These are phyloP conservation scores for Lucinisca nassula DNA, from an alignment of 2,888 invertebrate genomes.

Conservation along the genomic window DNA sequence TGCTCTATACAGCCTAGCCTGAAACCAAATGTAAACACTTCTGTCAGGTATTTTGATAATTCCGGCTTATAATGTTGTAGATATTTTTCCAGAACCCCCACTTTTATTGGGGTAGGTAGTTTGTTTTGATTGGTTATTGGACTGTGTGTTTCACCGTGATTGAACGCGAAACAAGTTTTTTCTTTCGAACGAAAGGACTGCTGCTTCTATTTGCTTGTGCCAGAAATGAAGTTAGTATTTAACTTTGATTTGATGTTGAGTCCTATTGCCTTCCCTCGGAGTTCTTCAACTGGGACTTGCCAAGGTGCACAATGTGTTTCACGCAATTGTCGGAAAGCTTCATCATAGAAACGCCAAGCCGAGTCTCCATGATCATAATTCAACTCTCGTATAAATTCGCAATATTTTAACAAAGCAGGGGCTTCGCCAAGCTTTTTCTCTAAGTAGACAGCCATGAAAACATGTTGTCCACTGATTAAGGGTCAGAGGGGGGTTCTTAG, in stretches of 20 bases:
- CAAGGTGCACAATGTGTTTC: background rate
- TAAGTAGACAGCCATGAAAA: conserved; percentile 13
- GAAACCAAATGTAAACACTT: conserved; percentile 8
- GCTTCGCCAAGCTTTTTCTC: conserved; percentile 13
- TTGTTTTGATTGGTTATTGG: background rate
- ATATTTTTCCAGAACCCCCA: background rate
- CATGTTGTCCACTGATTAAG: conserved; percentile 29
- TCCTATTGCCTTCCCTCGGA: background rate
- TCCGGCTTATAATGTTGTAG: background rate
- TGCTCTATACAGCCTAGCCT: background rate
- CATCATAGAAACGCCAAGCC: conserved; percentile 13
- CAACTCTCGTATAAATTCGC: background rate
- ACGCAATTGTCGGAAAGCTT: background rate
- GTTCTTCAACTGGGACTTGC: conserved; percentile 8
- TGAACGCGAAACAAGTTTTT: background rate
- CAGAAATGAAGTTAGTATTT: background rate
- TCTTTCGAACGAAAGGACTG: conserved; percentile 5
- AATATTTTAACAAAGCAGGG: conserved; percentile 11
- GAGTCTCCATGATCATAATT: background rate
- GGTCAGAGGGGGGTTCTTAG: background rate
- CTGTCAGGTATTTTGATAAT: background rate
- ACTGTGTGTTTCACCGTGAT: background rate
- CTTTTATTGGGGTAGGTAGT: conserved; percentile 2
- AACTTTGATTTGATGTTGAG: background rate
- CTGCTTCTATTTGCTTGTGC: background rate